These are phyloP conservation scores for Cotesia chilonis DNA, from an alignment of 1,140 invertebrate species.

Conservation along the genomic window DNA sequence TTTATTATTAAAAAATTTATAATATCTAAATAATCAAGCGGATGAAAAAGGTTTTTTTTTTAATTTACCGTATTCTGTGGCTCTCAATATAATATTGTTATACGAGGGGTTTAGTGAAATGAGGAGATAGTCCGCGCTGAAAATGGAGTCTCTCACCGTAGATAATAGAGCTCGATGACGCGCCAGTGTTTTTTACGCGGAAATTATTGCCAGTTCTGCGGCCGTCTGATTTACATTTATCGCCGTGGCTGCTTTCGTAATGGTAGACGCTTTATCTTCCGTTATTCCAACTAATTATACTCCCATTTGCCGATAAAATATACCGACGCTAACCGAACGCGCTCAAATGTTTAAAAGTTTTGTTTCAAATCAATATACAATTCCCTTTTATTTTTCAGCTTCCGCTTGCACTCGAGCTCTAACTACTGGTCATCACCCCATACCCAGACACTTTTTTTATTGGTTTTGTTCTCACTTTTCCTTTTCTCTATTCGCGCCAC, in stretches of 20 bases:
- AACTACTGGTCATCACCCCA: conserved; percentile 12
- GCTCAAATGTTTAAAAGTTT: background rate
- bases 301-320: conserved; percentile 60
- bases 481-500: background rate
- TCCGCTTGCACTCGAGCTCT: background rate
- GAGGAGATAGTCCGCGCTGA: conserved; percentile 26
- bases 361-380: background rate
- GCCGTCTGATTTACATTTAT: conserved; percentile 65
- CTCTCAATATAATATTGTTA: no score
- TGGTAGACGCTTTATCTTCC: conserved; percentile 60
- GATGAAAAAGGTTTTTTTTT: background rate
- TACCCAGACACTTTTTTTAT: background rate
- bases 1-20: background rate
- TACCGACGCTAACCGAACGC: conserved; percentile 33
- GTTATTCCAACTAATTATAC: conserved; percentile 65
- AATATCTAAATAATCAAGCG: background rate
- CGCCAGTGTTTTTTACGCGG: conserved; percentile 58
- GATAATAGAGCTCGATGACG: conserved; percentile 62
- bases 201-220: conserved; percentile 61
- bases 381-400: background rate
- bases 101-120: background rate
- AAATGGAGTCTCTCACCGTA: conserved; percentile 48
- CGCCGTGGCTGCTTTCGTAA: conserved; percentile 56
- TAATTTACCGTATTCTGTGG: background rate
- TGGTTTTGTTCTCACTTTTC: background rate